A percentile compares a stretch with the other conserved stretches of the same genome.
Evolutionary conservation across 2,888 invertebrate species (phyloP).

Genomic region (Euspilapteryx auroguttella): DNA sequence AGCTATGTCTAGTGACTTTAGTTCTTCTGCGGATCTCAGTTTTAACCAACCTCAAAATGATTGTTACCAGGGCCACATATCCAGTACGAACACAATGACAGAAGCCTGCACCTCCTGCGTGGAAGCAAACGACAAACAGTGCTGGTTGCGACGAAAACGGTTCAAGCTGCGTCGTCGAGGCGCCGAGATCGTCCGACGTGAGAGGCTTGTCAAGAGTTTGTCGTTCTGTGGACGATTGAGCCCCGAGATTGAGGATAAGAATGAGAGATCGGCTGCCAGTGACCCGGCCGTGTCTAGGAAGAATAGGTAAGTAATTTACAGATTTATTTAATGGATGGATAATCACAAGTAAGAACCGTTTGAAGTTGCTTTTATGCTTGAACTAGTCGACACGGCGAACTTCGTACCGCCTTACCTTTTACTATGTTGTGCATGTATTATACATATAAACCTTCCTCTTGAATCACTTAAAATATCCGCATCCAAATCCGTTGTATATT

Average conservation of each 20-base stretch:
- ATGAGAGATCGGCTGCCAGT: constrained; percentile 63
- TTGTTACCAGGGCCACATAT: constrained; percentile 57
- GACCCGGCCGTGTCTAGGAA: constrained; percentile 65
- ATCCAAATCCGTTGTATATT: too few relatives aligned
- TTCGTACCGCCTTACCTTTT: too few relatives aligned
- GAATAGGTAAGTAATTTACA: constrained; percentile 39
- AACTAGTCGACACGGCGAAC: too few relatives aligned
- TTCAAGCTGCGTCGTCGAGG: constrained; percentile 31
- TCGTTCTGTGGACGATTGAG: constrained; percentile 70
- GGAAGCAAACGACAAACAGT: constrained; percentile 47
- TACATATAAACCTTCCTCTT: too few relatives aligned
- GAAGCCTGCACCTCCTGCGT: constrained; percentile 55
- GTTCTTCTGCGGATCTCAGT: too few relatives aligned
- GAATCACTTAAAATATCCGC: too few relatives aligned
- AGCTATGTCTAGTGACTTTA: too few relatives aligned
- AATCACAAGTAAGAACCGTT: too few relatives aligned
- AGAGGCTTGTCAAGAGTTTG: constrained; percentile 70
- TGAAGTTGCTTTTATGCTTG: too few relatives aligned
- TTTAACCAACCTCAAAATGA: too few relatives aligned
- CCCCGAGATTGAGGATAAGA: constrained; percentile 58
- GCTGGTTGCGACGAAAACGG: constrained; percentile 42
- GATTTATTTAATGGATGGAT: too few relatives aligned
- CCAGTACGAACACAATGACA: constrained; percentile 55
- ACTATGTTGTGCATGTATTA: too few relatives aligned
- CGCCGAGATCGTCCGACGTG: constrained; percentile 23